Evolutionary conservation across 2,888 invertebrate genomes (phyloP).

Genomic region (Scaptomyza parva): DNA sequence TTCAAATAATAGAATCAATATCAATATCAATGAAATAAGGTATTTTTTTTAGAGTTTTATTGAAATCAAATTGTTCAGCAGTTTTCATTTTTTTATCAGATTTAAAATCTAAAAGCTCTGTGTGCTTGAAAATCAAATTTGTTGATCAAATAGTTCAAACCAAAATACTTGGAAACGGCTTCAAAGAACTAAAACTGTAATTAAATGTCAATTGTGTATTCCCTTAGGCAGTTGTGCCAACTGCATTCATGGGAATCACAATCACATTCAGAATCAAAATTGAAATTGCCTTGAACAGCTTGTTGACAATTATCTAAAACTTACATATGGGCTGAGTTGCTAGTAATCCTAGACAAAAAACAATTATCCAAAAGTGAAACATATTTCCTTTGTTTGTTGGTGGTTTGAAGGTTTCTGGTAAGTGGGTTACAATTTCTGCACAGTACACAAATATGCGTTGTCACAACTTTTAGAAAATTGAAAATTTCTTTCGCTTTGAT

Average conservation of each 20-base stretch:
- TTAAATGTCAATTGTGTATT: background rate
- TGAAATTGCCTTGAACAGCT: background rate
- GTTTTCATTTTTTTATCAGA: background rate
- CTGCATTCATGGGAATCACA: background rate
- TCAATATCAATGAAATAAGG: background rate
- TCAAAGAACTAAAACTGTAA: no score
- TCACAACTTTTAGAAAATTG: conserved; percentile 6
- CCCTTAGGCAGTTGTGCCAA: background rate
- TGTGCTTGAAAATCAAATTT: no score
- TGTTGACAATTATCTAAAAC: conserved; percentile 43
- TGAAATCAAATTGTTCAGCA: no score
- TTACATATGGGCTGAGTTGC: conserved; percentile 82
- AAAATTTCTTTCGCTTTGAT: conserved; percentile 46
- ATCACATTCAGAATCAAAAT: background rate
- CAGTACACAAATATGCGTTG: conserved; percentile 14
- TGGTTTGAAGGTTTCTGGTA: conserved; percentile 20
- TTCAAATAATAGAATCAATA: background rate
- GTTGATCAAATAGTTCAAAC: no score
- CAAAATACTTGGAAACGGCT: no score
- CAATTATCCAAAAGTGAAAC: conserved; percentile 84
- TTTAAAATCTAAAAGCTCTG: background rate
- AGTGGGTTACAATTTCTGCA: conserved; percentile 9
- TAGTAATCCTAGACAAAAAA: conserved; percentile 83
- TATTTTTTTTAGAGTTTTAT: background rate
- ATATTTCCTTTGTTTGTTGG: conserved; percentile 64